Base-by-base conservation (phyloP, 2,888 invertebrate species). In the Flabesymbios commensalis region DNA sequence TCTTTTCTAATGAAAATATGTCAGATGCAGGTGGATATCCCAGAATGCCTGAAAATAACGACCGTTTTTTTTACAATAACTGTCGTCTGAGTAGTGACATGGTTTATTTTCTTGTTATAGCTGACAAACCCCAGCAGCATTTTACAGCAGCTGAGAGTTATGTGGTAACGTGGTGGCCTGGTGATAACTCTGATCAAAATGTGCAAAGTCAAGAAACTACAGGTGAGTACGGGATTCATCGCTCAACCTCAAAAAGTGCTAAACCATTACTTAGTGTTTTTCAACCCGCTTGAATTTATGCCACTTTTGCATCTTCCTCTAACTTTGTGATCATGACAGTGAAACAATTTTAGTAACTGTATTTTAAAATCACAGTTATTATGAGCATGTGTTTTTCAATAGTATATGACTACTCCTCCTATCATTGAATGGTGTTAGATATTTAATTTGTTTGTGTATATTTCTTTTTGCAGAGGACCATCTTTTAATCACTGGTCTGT, bases 91-190 rank as follows among this genome's bases (percentile, higher is more conserved):
- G 10, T n/a, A 14, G 10, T 36, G n/a, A 10, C 39, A 14, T 36
- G 39, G 39, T 36, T 36, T 10, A 36, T 14, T 36, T 10, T 36
- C 39, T n/a, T 36, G 39, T n/a, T 36, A n/a, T 36, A 78, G 78
- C 65, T 56, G 72, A 74, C 65, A 65, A 74, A 10, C 68, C 70
- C 10, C 73, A 75, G 55, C 62, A 74, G 24, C 81, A 82, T 65
- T 81, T 75, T 67, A 69, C 80, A 19, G 68, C 71, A 1, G 75
- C 83, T 1, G 81, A 82, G 51, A 76, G 72, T 60, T 83, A 78
- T 67, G 78, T 80, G 63, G 78, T 83, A 57, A 83, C 81, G 24
- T 83, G 82, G 82, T 83, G 82, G 82, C 80, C 80, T 3, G 81
- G 81, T 10, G 59, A 63, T 22, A 55, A 74, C 52, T 72, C 77